Evolutionary conservation across 1,140 invertebrate species (phyloP), one percentile per base, ranked within the genome.

Genomic region (Nilaparvata lugens): DNA sequence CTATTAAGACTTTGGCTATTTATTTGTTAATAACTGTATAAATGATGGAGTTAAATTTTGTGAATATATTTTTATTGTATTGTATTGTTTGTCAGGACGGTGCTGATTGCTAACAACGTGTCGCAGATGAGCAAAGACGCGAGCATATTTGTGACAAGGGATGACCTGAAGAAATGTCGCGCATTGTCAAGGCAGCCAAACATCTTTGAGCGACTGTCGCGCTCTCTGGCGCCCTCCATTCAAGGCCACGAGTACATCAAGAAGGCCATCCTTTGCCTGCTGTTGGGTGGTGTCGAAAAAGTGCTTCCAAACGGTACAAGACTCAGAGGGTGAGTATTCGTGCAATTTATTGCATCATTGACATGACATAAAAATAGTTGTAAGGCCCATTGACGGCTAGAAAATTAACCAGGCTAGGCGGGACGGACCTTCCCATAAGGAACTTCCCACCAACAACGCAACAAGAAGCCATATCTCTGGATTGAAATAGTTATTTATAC

Each of bases 231-330:
- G 0, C 97, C 97, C 0, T 97, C 96, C 4, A 99, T 99, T 72
- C 92, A 97, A 73, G 97, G 97, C 0, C 93, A 99, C 73, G 88
- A 93, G 21, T 97, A 89, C 70, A 93, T 99, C 4, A 99, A 99
- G 74, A 93, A 93, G 71, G 96, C 97, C 1, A 90, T 99, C 63
- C 76, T 99, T 0, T 98, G 97, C 71, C 81, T 98, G 66, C 72
- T 99, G 19, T 76, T 99, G 0, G 97, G 97, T 19, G 97, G 97
- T 0, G 87, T 90, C 57, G 97, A 99, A 76, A 99, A 98, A 78
- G 77, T 94, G 35, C 75, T 99, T 31, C 87, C 88, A 1, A 99
- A 99, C 78, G 97, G 97, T 23, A 96, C 96, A 0, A 79, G 97
- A 56, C 79, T 99, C 0, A 86, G 97, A 83, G 97, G 97, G 82